Evolutionary conservation across 2,797 vertebrate genomes (phyloP), one percentile per base, ranked within the genome.

Genomic region (Urosaurus nigricauda): DNA sequence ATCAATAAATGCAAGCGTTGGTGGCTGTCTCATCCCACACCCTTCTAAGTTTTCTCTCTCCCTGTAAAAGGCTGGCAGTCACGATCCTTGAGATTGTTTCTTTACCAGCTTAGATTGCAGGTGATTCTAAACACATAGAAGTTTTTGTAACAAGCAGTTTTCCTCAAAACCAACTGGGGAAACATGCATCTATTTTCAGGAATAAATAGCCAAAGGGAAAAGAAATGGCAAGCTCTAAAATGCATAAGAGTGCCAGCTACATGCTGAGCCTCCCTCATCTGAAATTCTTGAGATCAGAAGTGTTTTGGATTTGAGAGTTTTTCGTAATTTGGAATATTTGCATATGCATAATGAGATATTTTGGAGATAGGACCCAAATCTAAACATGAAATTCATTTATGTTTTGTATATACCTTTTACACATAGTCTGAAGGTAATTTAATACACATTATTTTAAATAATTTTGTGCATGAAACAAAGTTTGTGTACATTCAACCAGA

Each of bases 71-170:
- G 43, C 43, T 32, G 56, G 73, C 65, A 71, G 75, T 9, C 53
- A 47, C 65, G 40, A 71, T 24, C 56, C 58, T 63, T 56, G 37
- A 79, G 51, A 56, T 84, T 35, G n/a, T 19, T 88, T 88, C 82
- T 88, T 84, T 79, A 79, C 58, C 29, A 21, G 29, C 32, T 71
- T 63, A 79, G 14, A 35, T 63, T 70, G 14, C 63, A 79, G 47
- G 60, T 87, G 63, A 79, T 21, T 43, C 77, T 17, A 37, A 56
- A 56, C 26, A 32, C 32, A 74, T 6, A 70, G n/a, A 7, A 26
- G 16, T 51, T 88, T 88, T 40, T 51, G 79, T 47, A 87, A 83
- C 24, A 79, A 40, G n/a, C 37, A 75, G 3, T 35, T 35, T 75
- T 37, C 12, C 75, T 56, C 53, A 11, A 75, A 87, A 43, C 21